phyloP scores from a whole-genome alignment of 2,888 invertebrate genomes.

The Caenorhabditis becei region DNA sequence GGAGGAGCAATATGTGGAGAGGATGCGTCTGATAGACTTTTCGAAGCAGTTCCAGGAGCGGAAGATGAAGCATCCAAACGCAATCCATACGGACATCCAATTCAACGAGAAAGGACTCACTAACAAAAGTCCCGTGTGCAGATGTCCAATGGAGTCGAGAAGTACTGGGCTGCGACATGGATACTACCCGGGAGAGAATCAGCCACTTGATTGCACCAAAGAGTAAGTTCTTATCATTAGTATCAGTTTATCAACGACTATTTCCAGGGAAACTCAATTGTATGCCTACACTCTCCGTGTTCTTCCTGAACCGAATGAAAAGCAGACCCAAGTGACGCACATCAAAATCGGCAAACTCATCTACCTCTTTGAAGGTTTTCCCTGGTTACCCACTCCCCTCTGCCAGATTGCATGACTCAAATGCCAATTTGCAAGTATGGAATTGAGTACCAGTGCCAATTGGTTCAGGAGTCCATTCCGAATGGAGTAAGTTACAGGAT shows the following conservation, averaged over 20 bases:
- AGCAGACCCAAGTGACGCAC: no score
- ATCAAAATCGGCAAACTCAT: constrained; percentile 23
- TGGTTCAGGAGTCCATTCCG: constrained; percentile 92
- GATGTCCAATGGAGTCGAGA: constrained; percentile 92
- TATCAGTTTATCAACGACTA: neutral
- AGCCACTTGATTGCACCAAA: constrained; percentile 83
- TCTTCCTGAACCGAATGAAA: constrained; percentile 84
- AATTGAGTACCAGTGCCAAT: constrained; percentile 94
- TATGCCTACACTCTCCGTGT: constrained; percentile 89
- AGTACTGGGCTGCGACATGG: constrained; percentile 95
- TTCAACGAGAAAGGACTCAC: constrained; percentile 89
- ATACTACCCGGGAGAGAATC: constrained; percentile 92
- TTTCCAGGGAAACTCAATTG: constrained; percentile 88
- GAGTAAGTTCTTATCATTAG: neutral
- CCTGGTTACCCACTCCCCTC: constrained; percentile 92
- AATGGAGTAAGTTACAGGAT: constrained; percentile 82
- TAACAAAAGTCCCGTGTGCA: constrained; percentile 97
- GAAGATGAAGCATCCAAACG: constrained; percentile 85
- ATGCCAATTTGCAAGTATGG: constrained; percentile 91
- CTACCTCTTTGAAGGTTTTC: constrained; percentile 98
- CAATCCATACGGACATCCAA: constrained; percentile 95
- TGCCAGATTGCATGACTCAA: constrained; percentile 84
- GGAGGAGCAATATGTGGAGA: neutral
- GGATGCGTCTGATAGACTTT: no score
- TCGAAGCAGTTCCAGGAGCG: constrained; percentile 61